Evolutionary conservation across 37 sponge, comb jelly and placozoan species (phyloP).

Genomic region (Bolinopsis microptera): DNA sequence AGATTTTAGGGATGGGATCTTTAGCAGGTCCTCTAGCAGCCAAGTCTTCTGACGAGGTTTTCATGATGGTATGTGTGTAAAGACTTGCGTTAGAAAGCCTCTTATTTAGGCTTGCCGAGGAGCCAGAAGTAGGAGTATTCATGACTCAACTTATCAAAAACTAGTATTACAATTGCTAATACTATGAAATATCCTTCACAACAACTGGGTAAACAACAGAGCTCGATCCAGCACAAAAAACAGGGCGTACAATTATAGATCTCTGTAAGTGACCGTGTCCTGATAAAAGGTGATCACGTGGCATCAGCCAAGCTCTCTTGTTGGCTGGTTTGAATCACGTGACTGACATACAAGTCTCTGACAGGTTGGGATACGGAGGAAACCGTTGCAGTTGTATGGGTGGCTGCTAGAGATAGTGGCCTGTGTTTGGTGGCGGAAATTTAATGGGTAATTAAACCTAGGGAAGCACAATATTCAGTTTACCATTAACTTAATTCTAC

Average conservation of each 20-base stretch:
- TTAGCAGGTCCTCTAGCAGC: background rate
- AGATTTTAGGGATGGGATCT: constrained; percentile 9
- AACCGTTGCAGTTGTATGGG: background rate
- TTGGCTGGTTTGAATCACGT: background rate
- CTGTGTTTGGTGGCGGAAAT: background rate
- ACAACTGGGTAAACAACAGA: background rate
- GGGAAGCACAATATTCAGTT: background rate
- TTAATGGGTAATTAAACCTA: background rate
- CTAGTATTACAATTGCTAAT: too few species aligned
- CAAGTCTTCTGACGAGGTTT: background rate
- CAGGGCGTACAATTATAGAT: background rate
- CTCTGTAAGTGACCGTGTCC: background rate
- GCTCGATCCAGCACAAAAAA: background rate
- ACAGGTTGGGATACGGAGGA: background rate
- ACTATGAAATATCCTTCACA: too few species aligned
- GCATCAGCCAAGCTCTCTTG: background rate
- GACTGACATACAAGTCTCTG: background rate
- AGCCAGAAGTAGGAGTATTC: too few species aligned
- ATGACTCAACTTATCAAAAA: too few species aligned
- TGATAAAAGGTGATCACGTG: background rate
- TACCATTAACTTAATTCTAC: too few species aligned
- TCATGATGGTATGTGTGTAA: background rate
- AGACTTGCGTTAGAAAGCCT: background rate
- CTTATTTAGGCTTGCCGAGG: too few species aligned
- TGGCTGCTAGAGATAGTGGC: background rate